Conservation (phyloP, 2,797 vertebrate genomes). For the Phoxinus dragarum region DNA sequence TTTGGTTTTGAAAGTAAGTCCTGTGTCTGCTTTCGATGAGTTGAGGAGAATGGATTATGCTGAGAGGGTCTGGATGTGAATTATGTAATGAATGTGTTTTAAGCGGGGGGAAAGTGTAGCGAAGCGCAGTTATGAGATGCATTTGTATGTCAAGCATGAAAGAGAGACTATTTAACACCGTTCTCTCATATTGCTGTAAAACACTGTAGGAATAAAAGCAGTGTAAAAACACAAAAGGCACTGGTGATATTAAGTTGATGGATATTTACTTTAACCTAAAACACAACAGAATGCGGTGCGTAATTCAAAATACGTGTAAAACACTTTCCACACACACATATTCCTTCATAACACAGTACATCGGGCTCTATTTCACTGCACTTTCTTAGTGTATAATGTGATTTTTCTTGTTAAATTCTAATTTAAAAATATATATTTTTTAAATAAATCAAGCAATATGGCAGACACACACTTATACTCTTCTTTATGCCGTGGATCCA, state of each 20-base stretch:
- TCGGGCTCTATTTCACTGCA: neutral
- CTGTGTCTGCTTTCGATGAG: neutral
- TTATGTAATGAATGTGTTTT: constrained; percentile 45
- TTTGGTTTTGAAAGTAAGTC: neutral
- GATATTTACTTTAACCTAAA: neutral
- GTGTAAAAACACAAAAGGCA: neutral
- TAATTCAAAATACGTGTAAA: no score
- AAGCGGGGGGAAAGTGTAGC: constrained; percentile 2
- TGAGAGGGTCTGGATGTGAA: constrained; percentile 21
- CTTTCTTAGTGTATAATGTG: neutral
- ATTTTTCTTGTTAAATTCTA: neutral
- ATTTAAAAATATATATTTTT: neutral
- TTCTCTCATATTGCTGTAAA: neutral
- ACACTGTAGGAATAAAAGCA: neutral
- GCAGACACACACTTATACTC: neutral
- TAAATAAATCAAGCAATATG: neutral
- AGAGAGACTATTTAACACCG: neutral
- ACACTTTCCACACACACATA: neutral
- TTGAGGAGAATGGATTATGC: neutral
- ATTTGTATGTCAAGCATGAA: constrained; percentile 28
- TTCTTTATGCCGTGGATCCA: neutral
- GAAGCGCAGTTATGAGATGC: constrained; percentile 19
- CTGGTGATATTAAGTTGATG: neutral
- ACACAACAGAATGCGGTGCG: neutral
- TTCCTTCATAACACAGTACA: neutral